These are phyloP conservation scores for Mesembrinibis cayennensis DNA, from an alignment of 2,113 vertebrate genomes.

Conservation along the genomic window DNA sequence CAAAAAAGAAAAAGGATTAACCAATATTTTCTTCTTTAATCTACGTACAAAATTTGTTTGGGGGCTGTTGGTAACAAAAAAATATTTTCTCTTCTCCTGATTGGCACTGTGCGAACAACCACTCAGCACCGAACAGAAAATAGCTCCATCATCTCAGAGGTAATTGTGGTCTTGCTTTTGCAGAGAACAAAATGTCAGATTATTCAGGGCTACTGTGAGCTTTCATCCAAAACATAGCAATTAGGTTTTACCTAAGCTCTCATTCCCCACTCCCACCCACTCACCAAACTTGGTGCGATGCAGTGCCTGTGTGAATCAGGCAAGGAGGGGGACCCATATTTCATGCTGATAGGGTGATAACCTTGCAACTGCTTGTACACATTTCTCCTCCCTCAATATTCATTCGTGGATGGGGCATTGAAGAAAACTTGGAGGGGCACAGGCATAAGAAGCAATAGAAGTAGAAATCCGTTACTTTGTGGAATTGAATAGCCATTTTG, in stretches of 20 bases:
- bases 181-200: neutral
- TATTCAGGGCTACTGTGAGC: neutral
- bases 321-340: neutral
- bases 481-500: neutral
- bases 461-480: neutral
- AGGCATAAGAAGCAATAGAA: neutral
- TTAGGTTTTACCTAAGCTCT: neutral
- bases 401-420: accelerated
- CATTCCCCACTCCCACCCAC: neutral
- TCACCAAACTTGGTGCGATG: accelerated
- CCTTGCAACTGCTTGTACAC: neutral
- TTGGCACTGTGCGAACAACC: neutral
- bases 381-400: neutral
- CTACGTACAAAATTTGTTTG: neutral
- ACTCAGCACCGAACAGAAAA: neutral
- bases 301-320: accelerated
- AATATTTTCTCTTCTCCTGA: neutral
- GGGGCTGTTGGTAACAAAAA: neutral
- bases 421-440: neutral
- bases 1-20: neutral
- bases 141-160: neutral
- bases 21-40: neutral
- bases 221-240: neutral
- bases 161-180: neutral
- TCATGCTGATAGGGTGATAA: accelerated